Evolutionary conservation across 2,888 invertebrate species (phyloP).

Genomic region (Hecatera dysodea): DNA sequence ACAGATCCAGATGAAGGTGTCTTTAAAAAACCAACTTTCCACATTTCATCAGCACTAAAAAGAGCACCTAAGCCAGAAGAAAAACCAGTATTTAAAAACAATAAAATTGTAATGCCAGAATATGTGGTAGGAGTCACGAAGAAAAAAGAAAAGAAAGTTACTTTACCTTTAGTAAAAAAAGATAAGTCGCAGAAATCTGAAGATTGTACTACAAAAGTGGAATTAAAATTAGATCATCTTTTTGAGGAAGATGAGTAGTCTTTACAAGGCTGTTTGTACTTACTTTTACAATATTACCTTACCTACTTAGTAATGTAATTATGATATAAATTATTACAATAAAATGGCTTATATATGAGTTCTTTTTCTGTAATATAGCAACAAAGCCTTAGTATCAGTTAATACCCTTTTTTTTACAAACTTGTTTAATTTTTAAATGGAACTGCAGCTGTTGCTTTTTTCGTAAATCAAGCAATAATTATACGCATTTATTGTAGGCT

Average conservation of each 20-base stretch:
- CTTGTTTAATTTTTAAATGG: too few species aligned
- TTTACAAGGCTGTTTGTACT: conserved; percentile 29
- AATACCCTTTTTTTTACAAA: too few species aligned
- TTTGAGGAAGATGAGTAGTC: conserved; percentile 81
- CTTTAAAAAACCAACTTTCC: conserved; percentile 86
- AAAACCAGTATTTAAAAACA: conserved; percentile 91
- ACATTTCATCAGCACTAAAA: conserved; percentile 80
- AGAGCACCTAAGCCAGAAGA: conserved; percentile 69
- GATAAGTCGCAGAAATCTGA: conserved; percentile 39
- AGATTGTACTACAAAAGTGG: conserved; percentile 71
- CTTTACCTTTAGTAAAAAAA: conserved; percentile 57
- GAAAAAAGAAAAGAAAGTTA: conserved; percentile 86
- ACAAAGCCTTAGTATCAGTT: too few species aligned
- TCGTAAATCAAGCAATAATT: neutral
- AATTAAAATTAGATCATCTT: conserved; percentile 87
- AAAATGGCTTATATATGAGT: neutral
- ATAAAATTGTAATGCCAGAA: conserved; percentile 95
- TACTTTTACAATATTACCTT: conserved; percentile 11
- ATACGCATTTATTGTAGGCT: too few species aligned
- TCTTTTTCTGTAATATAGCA: neutral
- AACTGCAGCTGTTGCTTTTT: too few species aligned
- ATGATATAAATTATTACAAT: conserved; percentile 32
- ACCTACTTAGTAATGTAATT: conserved; percentile 30
- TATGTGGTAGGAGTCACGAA: conserved; percentile 94
- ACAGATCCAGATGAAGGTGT: conserved; percentile 72